phyloP scores from a whole-genome alignment of 2,113 vertebrate genomes.

The Campylomormyrus tamandua region DNA sequence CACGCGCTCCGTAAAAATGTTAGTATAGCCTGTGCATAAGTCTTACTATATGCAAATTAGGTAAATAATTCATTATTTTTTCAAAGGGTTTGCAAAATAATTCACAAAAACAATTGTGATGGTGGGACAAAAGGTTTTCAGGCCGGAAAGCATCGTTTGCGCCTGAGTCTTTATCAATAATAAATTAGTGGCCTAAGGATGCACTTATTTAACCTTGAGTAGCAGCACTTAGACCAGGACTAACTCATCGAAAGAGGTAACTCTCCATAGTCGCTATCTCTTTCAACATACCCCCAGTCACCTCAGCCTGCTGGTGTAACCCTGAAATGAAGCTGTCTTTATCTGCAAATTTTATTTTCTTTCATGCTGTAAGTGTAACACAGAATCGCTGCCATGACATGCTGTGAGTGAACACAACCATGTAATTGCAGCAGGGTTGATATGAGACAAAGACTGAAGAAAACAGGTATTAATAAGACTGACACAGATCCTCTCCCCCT shows the following conservation, averaged over 20 bases:
- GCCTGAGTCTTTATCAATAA: neutral
- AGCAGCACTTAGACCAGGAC: neutral
- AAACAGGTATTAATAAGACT: neutral
- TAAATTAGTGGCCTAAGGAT: neutral
- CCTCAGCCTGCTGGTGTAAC: neutral
- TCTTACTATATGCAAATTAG: neutral
- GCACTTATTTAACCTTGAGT: neutral
- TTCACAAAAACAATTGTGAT: neutral
- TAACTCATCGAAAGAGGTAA: neutral
- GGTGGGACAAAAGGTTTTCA: too few relatives aligned
- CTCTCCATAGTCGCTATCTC: neutral
- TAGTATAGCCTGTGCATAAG: neutral
- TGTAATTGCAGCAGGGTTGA: neutral
- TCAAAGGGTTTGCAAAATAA: neutral
- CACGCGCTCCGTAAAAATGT: neutral
- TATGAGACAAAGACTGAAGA: neutral
- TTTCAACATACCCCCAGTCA: neutral
- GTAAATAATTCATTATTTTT: neutral
- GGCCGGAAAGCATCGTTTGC: neutral
- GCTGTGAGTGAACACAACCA: neutral
- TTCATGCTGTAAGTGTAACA: neutral
- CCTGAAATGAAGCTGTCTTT: neutral
- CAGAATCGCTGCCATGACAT: neutral
- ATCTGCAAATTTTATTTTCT: neutral
- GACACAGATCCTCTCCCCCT: neutral